Percentiles rank a stretch among this genome's conserved stretches.
Conservation (phyloP, 2,888 invertebrate genomes). For the Phorcus lineatus region DNA sequence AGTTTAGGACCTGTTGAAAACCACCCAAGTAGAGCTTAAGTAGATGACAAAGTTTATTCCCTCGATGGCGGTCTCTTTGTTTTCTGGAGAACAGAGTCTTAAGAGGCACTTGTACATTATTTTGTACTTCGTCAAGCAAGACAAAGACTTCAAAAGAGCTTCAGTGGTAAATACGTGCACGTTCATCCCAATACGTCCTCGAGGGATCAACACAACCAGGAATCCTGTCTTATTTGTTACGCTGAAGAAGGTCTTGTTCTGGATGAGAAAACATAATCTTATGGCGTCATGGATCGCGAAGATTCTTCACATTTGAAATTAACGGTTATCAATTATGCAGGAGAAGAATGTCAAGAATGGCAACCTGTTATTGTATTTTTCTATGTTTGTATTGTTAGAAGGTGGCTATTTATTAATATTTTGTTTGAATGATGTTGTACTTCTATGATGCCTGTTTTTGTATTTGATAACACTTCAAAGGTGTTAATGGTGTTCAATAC, state of each 20-base stretch:
- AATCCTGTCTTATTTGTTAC: neutral
- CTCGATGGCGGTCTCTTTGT: too few relatives aligned
- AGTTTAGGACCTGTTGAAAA: constrained; percentile 15
- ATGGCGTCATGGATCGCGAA: neutral
- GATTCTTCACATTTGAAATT: neutral
- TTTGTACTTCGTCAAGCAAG: constrained; percentile 5
- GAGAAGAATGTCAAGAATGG: neutral
- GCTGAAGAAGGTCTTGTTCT: neutral
- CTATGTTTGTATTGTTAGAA: too few relatives aligned
- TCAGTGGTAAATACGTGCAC: neutral
- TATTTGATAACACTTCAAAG: too few relatives aligned
- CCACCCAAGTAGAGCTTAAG: neutral
- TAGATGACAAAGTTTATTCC: too few relatives aligned
- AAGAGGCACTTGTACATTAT: neutral
- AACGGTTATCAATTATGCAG: neutral
- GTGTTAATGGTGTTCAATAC: too few relatives aligned
- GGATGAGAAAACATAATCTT: neutral
- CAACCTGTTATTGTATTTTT: too few relatives aligned
- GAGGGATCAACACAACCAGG: neutral
- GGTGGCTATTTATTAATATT: too few relatives aligned
- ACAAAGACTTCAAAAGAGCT: neutral
- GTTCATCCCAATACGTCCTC: neutral
- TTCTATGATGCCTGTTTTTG: too few relatives aligned
- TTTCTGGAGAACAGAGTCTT: neutral
- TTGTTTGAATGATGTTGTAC: too few relatives aligned